A percentile compares a stretch with the other conserved stretches of the same genome.
Evolutionary conservation across 2,113 vertebrate genomes (phyloP).

Genomic region (Macroglossus sobrinus): DNA sequence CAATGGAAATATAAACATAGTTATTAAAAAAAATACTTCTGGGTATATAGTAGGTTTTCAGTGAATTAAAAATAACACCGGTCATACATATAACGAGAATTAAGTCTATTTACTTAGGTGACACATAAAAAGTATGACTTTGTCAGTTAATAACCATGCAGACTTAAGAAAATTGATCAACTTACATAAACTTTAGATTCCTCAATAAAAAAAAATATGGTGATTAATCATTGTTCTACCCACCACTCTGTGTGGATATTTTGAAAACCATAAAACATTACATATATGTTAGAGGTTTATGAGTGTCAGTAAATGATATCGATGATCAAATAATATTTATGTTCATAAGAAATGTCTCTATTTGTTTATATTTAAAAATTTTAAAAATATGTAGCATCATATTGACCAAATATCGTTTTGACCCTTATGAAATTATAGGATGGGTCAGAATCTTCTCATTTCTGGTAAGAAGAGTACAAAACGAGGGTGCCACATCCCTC

Average conservation of each 20-base stretch:
- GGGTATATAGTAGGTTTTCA: background rate
- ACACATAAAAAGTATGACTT: conserved; percentile 23
- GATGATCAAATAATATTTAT: background rate
- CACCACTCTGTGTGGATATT: background rate
- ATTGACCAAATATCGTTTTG: background rate
- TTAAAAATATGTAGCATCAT: background rate
- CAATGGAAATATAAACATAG: background rate
- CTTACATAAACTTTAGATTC: background rate
- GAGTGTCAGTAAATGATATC: background rate
- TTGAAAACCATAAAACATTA: background rate
- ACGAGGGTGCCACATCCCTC: background rate
- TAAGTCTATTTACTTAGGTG: background rate
- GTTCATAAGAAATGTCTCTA: background rate
- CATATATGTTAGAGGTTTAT: background rate
- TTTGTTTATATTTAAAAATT: background rate
- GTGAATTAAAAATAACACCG: conserved; percentile 39
- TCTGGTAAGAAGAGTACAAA: background rate
- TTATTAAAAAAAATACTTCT: conserved; percentile 1
- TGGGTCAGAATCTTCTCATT: conserved; percentile 2
- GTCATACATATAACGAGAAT: background rate
- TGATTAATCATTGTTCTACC: background rate
- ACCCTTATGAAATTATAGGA: background rate
- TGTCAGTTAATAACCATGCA: conserved; percentile 11
- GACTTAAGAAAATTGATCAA: background rate
- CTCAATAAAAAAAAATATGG: conserved; percentile 19